These are phyloP conservation scores for Polyommatus iphigenia DNA, from an alignment of 2,888 invertebrate species.

Conservation along the genomic window DNA sequence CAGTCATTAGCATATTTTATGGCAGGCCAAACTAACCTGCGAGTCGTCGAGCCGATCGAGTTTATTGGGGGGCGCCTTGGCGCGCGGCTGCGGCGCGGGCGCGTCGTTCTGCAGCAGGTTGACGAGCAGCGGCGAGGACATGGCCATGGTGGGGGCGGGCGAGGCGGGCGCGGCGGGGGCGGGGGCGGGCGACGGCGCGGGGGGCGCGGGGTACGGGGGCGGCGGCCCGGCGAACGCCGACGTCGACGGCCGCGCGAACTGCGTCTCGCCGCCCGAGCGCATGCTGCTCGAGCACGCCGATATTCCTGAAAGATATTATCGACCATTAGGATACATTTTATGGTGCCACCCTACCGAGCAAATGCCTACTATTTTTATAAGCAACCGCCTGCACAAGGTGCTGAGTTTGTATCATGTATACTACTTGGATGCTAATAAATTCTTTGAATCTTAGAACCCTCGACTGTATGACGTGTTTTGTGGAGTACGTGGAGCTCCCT, in stretches of 20 bases:
- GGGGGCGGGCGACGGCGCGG: slow-evolving; percentile 42
- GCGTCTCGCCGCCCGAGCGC: slow-evolving; percentile 38
- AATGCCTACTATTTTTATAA: no score
- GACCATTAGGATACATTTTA: slow-evolving; percentile 18
- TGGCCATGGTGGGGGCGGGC: slow-evolving; percentile 81
- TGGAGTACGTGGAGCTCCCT: neutral
- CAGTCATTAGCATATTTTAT: no score
- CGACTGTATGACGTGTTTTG: no score
- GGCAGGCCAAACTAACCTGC: slow-evolving; percentile 52
- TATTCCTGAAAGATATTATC: slow-evolving; percentile 39
- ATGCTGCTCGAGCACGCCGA: slow-evolving; percentile 38
- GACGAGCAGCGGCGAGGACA: slow-evolving; percentile 93
- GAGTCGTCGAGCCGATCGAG: slow-evolving; percentile 66
- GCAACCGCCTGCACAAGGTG: no score
- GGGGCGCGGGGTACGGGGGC: slow-evolving; percentile 58
- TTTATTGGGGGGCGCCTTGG: slow-evolving; percentile 64
- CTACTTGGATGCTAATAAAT: no score
- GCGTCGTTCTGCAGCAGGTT: slow-evolving; percentile 94
- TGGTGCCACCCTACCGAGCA: neutral
- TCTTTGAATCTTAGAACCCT: no score
- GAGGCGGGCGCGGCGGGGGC: slow-evolving; percentile 45
- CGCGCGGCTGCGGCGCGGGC: slow-evolving; percentile 60
- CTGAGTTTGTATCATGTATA: no score
- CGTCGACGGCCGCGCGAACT: slow-evolving; percentile 43
- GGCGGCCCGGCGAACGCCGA: slow-evolving; percentile 62